Base-by-base conservation (phyloP, 2,113 vertebrate genomes). In the Amphiprion ocellaris region DNA sequence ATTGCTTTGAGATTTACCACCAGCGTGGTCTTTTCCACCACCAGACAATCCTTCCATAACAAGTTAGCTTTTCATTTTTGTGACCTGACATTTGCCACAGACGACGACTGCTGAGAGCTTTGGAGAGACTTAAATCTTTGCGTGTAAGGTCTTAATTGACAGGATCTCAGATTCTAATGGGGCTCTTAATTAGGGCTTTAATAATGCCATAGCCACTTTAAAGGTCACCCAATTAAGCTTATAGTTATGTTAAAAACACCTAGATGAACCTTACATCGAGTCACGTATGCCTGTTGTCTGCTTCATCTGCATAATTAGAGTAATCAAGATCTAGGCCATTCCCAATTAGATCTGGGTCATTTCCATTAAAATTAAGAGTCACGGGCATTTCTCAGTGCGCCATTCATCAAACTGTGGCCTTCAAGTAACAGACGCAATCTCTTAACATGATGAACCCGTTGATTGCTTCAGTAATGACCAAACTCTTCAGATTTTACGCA, bases 171-270 rank as follows among this genome's bases (percentile, higher is more conserved):
- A 76, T 77, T 65, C 10, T 79, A 79, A 77, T 68, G 68, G 30
- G 53, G 24, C 30, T 62, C 66, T 81, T 84, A 79, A 86, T 91
- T 81, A 83, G 66, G 44, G 49, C 64, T 87, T 85, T 83, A 63
- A 79, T 75, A 74, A 71, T 6, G 10, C 23, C 5, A 1, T 3
- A 24, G 26, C 30, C 59, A 17, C 21, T 28, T 67, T 28, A 90
- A 92, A 88, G 87, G 86, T 82, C 81, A 83, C 61, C 70, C 61
- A 83, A 69, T 87, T 80, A 85, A 69, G 53, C 14, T 21, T 24
- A 41, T 17, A 66, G 71, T 60, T 19, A 47, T 58, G 67, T 69
- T 65, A 69, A 69, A 81, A 75, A 62, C 69, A 67, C 50, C 46
- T 21, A 30, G 55, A 23, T 46, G 7, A 50, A 26, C 58, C 46